These are phyloP conservation scores for Seriola rivoliana DNA, from an alignment of 2,113 vertebrate species.

Conservation along the genomic window DNA sequence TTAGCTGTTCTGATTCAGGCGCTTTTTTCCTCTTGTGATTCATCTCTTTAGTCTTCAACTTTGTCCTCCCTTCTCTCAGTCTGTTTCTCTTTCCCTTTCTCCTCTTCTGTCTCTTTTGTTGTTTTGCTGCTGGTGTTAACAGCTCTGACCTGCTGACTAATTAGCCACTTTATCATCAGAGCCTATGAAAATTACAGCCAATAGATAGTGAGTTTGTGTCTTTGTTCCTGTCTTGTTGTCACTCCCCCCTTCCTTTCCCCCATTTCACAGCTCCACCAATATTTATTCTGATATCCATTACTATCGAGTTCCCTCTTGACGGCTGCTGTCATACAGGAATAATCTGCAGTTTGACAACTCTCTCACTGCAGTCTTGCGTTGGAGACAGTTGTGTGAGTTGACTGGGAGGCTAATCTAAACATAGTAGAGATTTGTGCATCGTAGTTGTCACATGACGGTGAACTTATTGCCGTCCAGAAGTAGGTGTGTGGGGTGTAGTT, in stretches of 20 bases:
- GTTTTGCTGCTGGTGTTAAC: constrained; percentile 69
- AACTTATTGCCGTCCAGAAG: constrained; percentile 16
- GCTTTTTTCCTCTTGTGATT: constrained; percentile 30
- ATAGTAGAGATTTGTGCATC: constrained; percentile 9
- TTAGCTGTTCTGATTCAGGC: constrained; percentile 21
- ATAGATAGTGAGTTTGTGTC: constrained; percentile 38
- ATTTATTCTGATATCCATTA: constrained; percentile 45
- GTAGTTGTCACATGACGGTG: constrained; percentile 18
- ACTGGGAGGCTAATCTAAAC: constrained; percentile 31
- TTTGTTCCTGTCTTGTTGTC: constrained; percentile 46
- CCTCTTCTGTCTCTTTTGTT: constrained; percentile 47
- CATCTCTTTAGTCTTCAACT: constrained; percentile 29
- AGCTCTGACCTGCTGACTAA: constrained; percentile 77
- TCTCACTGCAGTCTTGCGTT: constrained; percentile 23
- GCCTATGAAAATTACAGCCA: constrained; percentile 61
- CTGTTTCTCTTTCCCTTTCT: constrained; percentile 12
- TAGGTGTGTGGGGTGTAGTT: neutral
- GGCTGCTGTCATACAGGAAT: constrained; percentile 52
- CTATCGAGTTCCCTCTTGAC: constrained; percentile 25
- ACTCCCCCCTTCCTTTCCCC: constrained; percentile 9
- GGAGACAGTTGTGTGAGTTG: constrained; percentile 33
- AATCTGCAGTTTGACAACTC: constrained; percentile 59
- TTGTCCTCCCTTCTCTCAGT: neutral
- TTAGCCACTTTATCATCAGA: constrained; percentile 78
- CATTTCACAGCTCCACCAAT: constrained; percentile 27